Evolutionary conservation across 2,113 vertebrate genomes (phyloP).

Genomic region (Nannobrachium achirus): DNA sequence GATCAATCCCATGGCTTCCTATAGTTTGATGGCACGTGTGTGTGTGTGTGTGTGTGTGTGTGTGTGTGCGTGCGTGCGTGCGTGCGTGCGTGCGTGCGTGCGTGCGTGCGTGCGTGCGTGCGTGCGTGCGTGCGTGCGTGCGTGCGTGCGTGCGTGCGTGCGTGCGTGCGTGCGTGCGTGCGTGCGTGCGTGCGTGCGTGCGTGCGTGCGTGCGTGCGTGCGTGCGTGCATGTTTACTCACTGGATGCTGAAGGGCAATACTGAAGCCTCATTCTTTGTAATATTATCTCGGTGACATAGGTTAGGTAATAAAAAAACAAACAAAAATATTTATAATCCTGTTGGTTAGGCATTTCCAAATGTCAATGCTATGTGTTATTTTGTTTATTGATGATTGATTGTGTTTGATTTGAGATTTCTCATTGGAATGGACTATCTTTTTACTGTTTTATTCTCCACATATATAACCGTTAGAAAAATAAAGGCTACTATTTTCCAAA

Average conservation of each 20-base stretch:
- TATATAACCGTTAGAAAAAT: conserved; percentile 76
- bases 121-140: no score
- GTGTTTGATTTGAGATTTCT: conserved; percentile 62
- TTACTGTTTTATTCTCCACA: conserved; percentile 49
- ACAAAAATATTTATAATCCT: conserved; percentile 26
- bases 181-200: no score
- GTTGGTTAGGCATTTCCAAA: conserved; percentile 29
- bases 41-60: not conserved
- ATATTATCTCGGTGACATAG: conserved; percentile 38
- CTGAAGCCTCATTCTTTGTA: conserved; percentile 48
- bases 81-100: conserved; percentile 48
- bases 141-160: no score
- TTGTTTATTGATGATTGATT: conserved; percentile 41
- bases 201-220: no score
- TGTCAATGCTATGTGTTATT: conserved; percentile 25
- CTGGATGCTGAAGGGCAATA: conserved; percentile 68
- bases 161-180: no score
- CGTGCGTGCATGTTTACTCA: conserved; percentile 56
- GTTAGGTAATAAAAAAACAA: conserved; percentile 6
- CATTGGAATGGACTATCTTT: conserved; percentile 39
- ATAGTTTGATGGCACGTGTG: no score
- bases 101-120: no score
- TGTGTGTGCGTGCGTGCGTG: conserved; percentile 32
- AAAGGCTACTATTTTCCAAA: conserved; percentile 81
- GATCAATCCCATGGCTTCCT: no score